Conservation (phyloP, 1,140 invertebrate genomes). For the Drosophila obscura region DNA sequence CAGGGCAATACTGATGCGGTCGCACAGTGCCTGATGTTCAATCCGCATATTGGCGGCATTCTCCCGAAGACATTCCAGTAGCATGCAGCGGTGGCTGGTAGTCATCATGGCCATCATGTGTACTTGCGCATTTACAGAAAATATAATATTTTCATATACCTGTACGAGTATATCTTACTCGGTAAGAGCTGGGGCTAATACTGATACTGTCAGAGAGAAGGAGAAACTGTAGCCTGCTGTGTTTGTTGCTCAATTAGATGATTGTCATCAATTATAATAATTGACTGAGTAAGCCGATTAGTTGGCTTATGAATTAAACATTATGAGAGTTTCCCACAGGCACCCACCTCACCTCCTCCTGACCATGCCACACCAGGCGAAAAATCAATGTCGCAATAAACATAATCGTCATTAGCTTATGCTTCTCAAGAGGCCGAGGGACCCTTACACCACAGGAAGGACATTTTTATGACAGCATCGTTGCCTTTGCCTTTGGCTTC, state of each 20-base stretch:
- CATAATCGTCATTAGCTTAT: conserved; percentile 39
- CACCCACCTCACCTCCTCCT: neutral
- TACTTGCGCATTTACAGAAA: conserved; percentile 8
- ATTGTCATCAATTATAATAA: conserved; percentile 60
- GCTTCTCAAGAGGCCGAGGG: conserved; percentile 2
- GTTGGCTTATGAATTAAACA: conserved; percentile 39
- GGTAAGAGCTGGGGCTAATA: neutral
- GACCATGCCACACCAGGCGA: conserved; percentile 1
- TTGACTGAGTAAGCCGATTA: conserved; percentile 69
- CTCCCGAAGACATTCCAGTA: conserved; percentile 48
- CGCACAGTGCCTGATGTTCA: conserved; percentile 33
- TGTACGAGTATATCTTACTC: conserved; percentile 2
- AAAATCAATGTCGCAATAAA: conserved; percentile 59
- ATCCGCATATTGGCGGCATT: conserved; percentile 46
- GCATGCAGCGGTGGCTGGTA: conserved; percentile 11
- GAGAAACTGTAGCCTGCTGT: conserved; percentile 23
- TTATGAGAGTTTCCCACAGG: conserved; percentile 15
- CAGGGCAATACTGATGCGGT: conserved; percentile 38
- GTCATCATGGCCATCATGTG: conserved; percentile 31
- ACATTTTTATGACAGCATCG: conserved; percentile 32
- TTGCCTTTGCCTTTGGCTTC: conserved; percentile 9
- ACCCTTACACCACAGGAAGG: neutral
- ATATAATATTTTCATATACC: neutral
- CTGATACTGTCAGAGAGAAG: neutral
- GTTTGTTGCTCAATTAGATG: conserved; percentile 23